These are phyloP conservation scores for Agrotis ipsilon DNA, from an alignment of 2,888 invertebrate genomes.

Conservation along the genomic window DNA sequence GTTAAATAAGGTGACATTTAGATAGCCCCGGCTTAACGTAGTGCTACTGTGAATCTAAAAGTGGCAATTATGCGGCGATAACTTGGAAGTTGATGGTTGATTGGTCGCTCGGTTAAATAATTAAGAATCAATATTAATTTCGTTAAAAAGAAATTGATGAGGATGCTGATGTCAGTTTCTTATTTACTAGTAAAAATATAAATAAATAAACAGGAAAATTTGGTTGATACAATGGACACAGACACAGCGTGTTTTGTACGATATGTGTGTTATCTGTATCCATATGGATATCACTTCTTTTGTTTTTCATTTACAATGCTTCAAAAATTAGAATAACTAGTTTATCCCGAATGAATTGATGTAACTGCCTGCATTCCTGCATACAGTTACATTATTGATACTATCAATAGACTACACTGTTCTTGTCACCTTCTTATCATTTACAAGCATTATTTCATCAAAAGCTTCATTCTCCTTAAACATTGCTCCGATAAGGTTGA, in stretches of 20 bases:
- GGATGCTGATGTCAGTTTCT: not conserved
- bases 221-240: not conserved
- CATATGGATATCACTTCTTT: not conserved
- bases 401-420: not conserved
- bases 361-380: not conserved
- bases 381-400: not conserved
- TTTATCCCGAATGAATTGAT: not conserved
- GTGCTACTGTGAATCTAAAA: slow-evolving; percentile 67
- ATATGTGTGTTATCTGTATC: not conserved
- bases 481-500: not conserved
- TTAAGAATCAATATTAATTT: slow-evolving; percentile 28
- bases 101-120: slow-evolving; percentile 31
- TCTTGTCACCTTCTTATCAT: slow-evolving; percentile 1
- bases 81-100: slow-evolving; percentile 42
- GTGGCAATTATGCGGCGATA: slow-evolving; percentile 54
- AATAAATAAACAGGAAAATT: not conserved
- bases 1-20: slow-evolving; percentile 86
- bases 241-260: not conserved
- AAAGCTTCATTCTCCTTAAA: not conserved
- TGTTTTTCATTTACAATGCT: slow-evolving; percentile 7
- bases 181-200: not conserved
- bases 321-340: slow-evolving; percentile 16
- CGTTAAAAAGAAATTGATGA: slow-evolving; percentile 4
- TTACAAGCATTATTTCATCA: slow-evolving; percentile 22
- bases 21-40: slow-evolving; percentile 74